A percentile compares a stretch with the other conserved stretches of the same genome.
Conservation (phyloP, 2,797 vertebrate genomes). For the Decapterus maruadsi region DNA sequence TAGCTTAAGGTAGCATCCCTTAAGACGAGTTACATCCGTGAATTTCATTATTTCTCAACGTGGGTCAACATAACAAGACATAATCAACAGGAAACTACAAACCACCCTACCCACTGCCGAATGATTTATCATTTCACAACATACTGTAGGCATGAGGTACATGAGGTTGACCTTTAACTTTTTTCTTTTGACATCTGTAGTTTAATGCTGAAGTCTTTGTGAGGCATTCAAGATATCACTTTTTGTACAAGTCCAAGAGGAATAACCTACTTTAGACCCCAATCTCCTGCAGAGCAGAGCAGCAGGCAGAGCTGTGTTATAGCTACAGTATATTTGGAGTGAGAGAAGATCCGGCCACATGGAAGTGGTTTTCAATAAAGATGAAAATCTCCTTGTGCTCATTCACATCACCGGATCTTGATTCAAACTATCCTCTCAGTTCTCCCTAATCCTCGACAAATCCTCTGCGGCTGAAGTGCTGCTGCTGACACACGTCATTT, state of each 20-base stretch:
- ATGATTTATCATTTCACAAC: too few relatives aligned
- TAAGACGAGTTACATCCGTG: neutral
- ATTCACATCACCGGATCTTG: slow-evolving; percentile 6
- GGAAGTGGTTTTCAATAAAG: slow-evolving; percentile 3
- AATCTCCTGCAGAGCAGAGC: too few relatives aligned
- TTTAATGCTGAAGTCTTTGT: neutral
- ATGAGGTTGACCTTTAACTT: neutral
- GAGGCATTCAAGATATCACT: neutral
- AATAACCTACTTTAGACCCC: neutral
- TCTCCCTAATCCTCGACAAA: slow-evolving; percentile 15
- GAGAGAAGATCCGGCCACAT: neutral
- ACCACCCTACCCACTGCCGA: too few relatives aligned
- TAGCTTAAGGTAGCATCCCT: neutral
- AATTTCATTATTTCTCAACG: too few relatives aligned
- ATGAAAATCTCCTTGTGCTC: neutral
- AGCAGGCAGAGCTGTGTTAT: neutral
- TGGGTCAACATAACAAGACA: too few relatives aligned
- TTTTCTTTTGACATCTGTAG: neutral
- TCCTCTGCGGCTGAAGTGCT: slow-evolving; percentile 8
- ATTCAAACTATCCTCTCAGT: slow-evolving; percentile 6
- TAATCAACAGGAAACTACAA: too few relatives aligned
- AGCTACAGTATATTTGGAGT: neutral
- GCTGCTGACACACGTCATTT: slow-evolving; percentile 7
- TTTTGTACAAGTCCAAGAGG: neutral
- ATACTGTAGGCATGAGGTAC: too few relatives aligned